These are phyloP conservation scores for Theonella swinhoei DNA, from an alignment of 37 sponge, comb jelly and placozoan species.

Conservation along the genomic window DNA sequence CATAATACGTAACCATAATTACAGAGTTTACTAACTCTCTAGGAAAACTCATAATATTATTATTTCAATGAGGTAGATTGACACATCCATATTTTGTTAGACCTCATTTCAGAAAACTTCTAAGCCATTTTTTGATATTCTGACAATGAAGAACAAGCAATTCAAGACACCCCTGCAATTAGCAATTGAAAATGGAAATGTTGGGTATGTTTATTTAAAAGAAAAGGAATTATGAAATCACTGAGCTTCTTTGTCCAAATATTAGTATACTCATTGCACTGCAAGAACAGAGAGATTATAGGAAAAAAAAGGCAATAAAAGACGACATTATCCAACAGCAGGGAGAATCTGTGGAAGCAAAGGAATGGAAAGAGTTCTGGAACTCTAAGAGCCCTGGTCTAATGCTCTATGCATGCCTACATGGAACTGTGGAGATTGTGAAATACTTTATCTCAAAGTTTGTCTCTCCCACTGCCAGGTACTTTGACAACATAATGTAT, in stretches of 20 bases:
- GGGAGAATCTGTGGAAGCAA: background rate
- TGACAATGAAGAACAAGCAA: background rate
- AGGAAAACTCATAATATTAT: too few relatives aligned
- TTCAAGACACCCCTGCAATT: background rate
- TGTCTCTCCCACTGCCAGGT: background rate
- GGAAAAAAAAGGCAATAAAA: background rate
- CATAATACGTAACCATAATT: too few relatives aligned
- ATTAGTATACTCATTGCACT: background rate
- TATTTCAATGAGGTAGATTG: too few relatives aligned
- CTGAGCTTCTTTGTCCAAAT: too few relatives aligned
- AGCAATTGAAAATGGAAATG: background rate
- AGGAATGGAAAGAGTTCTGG: background rate
- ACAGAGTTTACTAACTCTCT: too few relatives aligned
- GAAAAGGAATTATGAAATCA: too few relatives aligned
- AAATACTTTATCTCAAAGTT: background rate
- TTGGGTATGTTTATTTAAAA: background rate
- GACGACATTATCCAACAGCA: background rate
- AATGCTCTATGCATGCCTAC: background rate
- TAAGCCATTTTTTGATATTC: background rate
- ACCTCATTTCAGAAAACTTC: too few relatives aligned
- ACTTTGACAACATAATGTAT: too few relatives aligned
- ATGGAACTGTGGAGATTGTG: background rate
- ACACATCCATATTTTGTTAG: too few relatives aligned
- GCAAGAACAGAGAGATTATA: background rate
- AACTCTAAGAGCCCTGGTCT: background rate